Conservation (phyloP, 2,888 invertebrate species). For the Parapristionchus giblindavisi region DNA sequence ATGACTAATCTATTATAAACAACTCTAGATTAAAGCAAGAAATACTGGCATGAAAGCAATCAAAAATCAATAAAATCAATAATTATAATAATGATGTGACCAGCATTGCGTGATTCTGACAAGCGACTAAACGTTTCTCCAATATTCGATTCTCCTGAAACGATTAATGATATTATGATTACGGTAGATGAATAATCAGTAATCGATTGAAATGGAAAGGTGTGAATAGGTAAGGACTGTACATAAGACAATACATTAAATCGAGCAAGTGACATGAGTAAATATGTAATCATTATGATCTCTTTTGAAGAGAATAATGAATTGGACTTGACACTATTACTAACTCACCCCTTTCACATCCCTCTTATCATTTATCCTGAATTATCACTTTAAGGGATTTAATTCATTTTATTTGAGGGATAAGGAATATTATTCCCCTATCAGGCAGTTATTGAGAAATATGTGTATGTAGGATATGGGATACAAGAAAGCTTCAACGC, state of each 20-base stretch:
- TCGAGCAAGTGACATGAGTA: constrained; percentile 17
- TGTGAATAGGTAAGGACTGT: constrained; percentile 7
- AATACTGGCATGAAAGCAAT: background rate
- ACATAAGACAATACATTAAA: constrained; percentile 16
- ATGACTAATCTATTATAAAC: too few species aligned
- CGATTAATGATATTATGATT: constrained; percentile 51
- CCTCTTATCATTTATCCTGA: background rate
- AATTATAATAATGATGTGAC: constrained; percentile 73
- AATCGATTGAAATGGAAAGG: background rate
- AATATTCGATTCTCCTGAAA: constrained; percentile 75
- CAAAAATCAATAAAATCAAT: constrained; percentile 56
- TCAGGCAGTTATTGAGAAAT: too few species aligned
- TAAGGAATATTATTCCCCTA: too few species aligned
- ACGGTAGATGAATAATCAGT: background rate
- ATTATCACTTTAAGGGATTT: background rate
- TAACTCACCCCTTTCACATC: constrained; percentile 1
- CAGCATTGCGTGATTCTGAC: constrained; percentile 75
- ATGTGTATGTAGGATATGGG: too few species aligned
- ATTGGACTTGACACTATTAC: too few species aligned
- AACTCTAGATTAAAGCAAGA: constrained; percentile 5
- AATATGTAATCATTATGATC: background rate
- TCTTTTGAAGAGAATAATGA: too few species aligned
- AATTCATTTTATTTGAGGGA: background rate
- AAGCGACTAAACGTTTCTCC: constrained; percentile 75
- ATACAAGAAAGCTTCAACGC: too few species aligned